A percentile compares a stretch with the other conserved stretches of the same genome.
These are phyloP conservation scores for Cladorhizidae sp. DNA, from an alignment of 37 sponge, comb jelly and placozoan genomes.

Conservation along the genomic window DNA sequence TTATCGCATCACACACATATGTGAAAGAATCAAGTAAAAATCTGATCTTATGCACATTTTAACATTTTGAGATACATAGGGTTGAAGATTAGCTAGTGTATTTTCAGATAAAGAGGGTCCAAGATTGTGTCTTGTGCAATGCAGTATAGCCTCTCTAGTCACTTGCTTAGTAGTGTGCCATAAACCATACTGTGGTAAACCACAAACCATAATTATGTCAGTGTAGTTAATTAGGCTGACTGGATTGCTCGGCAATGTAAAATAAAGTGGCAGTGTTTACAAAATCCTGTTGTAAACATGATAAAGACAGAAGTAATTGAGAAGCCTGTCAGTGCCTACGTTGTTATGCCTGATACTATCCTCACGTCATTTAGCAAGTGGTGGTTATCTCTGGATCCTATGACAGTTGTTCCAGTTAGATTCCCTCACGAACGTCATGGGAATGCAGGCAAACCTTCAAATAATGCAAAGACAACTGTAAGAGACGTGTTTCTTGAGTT, in stretches of 20 bases:
- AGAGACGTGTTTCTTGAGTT: slow-evolving; percentile 24
- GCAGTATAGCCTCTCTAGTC: not conserved
- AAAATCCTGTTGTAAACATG: slow-evolving; percentile 27
- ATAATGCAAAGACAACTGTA: too few relatives aligned
- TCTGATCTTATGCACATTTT: not conserved
- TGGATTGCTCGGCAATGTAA: slow-evolving; percentile 24
- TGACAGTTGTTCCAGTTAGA: slow-evolving; percentile 25
- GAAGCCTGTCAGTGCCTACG: slow-evolving; percentile 18
- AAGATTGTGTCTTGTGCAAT: not conserved
- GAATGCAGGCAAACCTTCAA: not conserved
- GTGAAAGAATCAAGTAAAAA: too few relatives aligned
- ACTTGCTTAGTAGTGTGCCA: too few relatives aligned
- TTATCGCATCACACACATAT: too few relatives aligned
- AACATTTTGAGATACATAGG: slow-evolving; percentile 2
- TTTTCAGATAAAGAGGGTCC: not conserved
- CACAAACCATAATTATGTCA: slow-evolving; percentile 1
- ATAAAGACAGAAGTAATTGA: slow-evolving; percentile 26
- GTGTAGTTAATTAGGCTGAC: not conserved
- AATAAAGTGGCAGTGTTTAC: slow-evolving; percentile 25
- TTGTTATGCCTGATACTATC: slow-evolving; percentile 26
- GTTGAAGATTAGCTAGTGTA: not conserved
- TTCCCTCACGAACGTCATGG: slow-evolving; percentile 39
- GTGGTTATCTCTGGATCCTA: slow-evolving; percentile 35
- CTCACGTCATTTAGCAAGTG: slow-evolving; percentile 25
- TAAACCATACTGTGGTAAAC: not conserved